Evolutionary conservation across 2,113 vertebrate genomes (phyloP), one percentile per base, ranked within the genome.

Genomic region (Pongo abelii): DNA sequence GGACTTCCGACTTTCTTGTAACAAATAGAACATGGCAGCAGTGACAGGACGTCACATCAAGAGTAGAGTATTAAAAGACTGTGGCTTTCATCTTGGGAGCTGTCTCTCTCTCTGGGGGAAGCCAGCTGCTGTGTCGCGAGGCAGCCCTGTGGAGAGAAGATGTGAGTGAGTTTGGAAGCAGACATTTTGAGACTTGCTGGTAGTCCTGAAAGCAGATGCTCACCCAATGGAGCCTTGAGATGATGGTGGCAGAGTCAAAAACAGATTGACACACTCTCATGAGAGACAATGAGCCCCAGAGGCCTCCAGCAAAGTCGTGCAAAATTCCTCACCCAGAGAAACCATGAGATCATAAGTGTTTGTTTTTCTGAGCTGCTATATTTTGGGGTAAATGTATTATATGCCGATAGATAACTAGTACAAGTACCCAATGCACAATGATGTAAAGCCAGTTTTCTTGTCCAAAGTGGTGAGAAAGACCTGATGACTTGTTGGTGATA

Each of bases 61-160:
- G 52, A 38, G 30, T 10, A 72, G 43, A 4, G 50, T 3, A 11
- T 20, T 12, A 25, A 85, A 64, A 16, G 23, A 55, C 5, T 2
- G 27, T 64, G n/a, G 57, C 77, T 91, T 94, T 61, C 46, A 2
- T 50, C n/a, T 18, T 27, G 6, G 79, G 35, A 89, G 12, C 22
- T 3, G 4, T 40, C n/a, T 84, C 17, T 30, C 16, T 22, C 50
- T 64, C 32, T 40, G 18, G 23, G n/a, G 57, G 17, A 69, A 70
- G 30, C 2, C 14, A 35, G 59, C 43, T 16, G 6, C 30, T 8
- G 13, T 2, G 14, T 23, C 6, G 0, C 2, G 32, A 38, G 50
- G 40, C 2, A 5, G 48, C 35, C 32, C 35, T 5, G 32, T n/a
- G 27, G 30, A 59, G 7, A 30, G 23, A 8, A 43, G 11, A 3